phyloP scores from a whole-genome alignment of 2,113 vertebrate genomes.

The Lanius ludovicianus region DNA sequence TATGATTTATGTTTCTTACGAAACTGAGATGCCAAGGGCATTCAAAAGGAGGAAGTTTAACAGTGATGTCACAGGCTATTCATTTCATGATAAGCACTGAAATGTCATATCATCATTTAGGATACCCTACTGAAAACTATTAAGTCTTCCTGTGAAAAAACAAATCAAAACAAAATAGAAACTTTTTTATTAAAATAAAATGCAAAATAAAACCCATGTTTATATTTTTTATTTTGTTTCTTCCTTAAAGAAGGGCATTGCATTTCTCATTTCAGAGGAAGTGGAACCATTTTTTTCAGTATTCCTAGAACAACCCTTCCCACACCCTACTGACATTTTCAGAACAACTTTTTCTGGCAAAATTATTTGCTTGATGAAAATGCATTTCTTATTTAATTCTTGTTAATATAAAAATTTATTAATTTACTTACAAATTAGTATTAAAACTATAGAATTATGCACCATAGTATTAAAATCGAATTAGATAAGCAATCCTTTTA shows the following conservation, averaged over 20 bases:
- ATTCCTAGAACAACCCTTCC: not conserved
- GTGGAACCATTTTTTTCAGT: not conserved
- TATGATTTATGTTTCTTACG: not conserved
- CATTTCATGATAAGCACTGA: not conserved
- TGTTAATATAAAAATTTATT: not conserved
- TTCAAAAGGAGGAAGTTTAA: not conserved
- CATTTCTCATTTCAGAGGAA: not conserved
- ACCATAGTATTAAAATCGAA: not conserved
- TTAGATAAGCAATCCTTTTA: not conserved
- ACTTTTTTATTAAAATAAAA: not conserved
- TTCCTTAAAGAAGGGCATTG: not conserved
- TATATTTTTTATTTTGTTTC: not conserved
- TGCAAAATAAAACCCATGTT: not conserved
- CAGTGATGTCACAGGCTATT: not conserved
- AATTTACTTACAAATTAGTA: not conserved
- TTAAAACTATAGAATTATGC: not conserved
- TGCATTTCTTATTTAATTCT: not conserved
- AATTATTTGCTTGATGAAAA: not conserved
- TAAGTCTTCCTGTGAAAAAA: not conserved
- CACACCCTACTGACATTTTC: not conserved
- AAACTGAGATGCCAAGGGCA: not conserved
- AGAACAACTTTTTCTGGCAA: not conserved
- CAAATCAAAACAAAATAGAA: not conserved
- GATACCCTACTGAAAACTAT: not conserved
- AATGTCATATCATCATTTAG: not conserved